Conservation (phyloP, 2,797 vertebrate species). For the Hyperoplus lanceolatus region DNA sequence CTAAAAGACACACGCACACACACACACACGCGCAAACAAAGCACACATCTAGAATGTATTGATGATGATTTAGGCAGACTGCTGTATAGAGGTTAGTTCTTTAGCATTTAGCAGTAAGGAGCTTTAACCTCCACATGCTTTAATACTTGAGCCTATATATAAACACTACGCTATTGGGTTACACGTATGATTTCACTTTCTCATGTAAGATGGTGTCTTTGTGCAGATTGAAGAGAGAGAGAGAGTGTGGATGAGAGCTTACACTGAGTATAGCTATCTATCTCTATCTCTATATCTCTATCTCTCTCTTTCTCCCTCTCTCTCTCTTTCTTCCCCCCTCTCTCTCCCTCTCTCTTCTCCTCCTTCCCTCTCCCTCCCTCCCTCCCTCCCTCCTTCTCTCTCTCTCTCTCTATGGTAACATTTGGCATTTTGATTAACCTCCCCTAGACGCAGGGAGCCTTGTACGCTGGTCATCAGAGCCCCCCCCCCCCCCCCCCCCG, state of each 20-base stretch:
- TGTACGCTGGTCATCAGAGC: constrained; percentile 29
- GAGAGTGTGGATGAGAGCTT: no score
- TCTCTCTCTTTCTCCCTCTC: no score
- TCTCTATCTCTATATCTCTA: constrained; percentile 12
- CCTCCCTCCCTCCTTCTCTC: not conserved
- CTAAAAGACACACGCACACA: not conserved
- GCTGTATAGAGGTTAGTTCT: not conserved
- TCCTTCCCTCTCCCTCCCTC: no score
- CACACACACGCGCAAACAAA: constrained; percentile 37
- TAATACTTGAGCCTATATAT: constrained; percentile 35
- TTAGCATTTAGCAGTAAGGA: not conserved
- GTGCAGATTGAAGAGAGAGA: constrained; percentile 7
- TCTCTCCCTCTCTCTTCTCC: no score
- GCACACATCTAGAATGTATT: constrained; percentile 1
- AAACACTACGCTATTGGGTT: constrained; percentile 33
- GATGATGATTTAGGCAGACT: constrained; percentile 46
- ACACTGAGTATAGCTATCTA: constrained; percentile 56
- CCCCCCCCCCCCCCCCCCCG: not conserved
- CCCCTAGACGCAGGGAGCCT: constrained; percentile 24
- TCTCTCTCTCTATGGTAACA: constrained; percentile 57
- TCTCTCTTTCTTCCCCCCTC: no score
- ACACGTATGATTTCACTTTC: constrained; percentile 52
- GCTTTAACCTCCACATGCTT: not conserved
- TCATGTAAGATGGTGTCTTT: constrained; percentile 46
- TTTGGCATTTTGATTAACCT: constrained; percentile 79